Conservation (phyloP, 1,140 invertebrate genomes). For the Alviniconcha marisindica region DNA sequence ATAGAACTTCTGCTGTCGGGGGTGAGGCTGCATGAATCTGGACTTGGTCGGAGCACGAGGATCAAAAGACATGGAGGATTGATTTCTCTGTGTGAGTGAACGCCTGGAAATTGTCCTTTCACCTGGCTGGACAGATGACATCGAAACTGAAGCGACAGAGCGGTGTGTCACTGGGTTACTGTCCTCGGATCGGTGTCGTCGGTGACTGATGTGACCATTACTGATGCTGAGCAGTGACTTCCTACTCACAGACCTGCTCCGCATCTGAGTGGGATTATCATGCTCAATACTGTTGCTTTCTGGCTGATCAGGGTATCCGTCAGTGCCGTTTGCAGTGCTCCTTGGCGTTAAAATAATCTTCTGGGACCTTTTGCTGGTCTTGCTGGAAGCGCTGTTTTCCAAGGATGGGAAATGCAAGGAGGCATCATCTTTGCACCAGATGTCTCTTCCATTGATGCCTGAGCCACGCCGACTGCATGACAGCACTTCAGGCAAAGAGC, state of each 20-base stretch:
- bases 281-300: too few relatives aligned
- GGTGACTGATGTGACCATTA: too few relatives aligned
- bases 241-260: too few relatives aligned
- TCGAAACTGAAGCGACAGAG: not conserved
- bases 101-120: not conserved
- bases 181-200: not conserved
- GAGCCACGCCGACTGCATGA: not conserved
- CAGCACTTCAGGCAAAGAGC: not conserved
- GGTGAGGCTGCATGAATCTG: not conserved
- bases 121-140: not conserved
- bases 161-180: not conserved
- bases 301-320: too few relatives aligned
- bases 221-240: too few relatives aligned
- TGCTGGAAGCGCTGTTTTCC: constrained; percentile 10
- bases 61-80: not conserved
- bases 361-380: not conserved
- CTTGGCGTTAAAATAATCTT: not conserved
- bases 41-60: not conserved
- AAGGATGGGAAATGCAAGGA: not conserved
- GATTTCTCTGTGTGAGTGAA: not conserved
- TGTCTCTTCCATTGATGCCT: not conserved
- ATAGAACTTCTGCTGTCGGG: not conserved
- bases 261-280: too few relatives aligned
- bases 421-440: not conserved
- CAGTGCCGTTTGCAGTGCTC: too few relatives aligned